A percentile compares a stretch with the other conserved stretches of the same genome.
phyloP scores from a whole-genome alignment of 2,797 vertebrate genomes.

The Mionectes olivaceus region DNA sequence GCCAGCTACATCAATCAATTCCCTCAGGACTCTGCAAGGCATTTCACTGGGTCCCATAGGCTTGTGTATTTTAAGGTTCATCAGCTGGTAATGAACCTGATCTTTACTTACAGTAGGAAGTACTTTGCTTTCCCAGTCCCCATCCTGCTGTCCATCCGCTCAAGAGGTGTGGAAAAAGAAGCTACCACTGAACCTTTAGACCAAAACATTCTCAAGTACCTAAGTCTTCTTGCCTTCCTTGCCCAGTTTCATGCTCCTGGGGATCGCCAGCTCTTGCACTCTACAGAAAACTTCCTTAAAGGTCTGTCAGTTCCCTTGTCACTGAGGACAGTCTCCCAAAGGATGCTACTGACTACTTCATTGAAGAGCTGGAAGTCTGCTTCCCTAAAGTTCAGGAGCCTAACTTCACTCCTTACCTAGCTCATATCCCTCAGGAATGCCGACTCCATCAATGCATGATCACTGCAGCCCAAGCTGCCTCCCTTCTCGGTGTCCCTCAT shows the following conservation, averaged over 20 bases:
- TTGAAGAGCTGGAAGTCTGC: too few species aligned
- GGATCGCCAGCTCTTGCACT: background rate
- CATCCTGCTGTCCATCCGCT: background rate
- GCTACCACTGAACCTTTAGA: background rate
- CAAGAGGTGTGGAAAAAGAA: background rate
- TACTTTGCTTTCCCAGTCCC: background rate
- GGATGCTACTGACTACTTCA: background rate
- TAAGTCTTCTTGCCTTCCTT: background rate
- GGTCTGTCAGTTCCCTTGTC: too few species aligned
- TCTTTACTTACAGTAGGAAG: background rate
- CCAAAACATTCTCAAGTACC: background rate
- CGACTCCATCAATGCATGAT: too few species aligned
- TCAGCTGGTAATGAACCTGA: too few species aligned
- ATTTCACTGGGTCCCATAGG: background rate
- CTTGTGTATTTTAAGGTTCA: background rate
- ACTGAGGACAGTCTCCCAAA: background rate
- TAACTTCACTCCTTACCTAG: too few species aligned
- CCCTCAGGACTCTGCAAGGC: background rate
- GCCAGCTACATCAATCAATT: background rate
- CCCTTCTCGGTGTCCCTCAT: too few species aligned
- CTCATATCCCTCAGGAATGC: too few species aligned
- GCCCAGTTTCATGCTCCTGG: background rate
- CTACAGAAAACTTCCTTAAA: background rate
- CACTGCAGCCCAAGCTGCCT: too few species aligned
- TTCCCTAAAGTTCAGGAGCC: too few species aligned